A percentile compares a stretch with the other conserved stretches of the same genome.
phyloP scores from a whole-genome alignment of 1,140 invertebrate species.

The Drosophila littoralis region DNA sequence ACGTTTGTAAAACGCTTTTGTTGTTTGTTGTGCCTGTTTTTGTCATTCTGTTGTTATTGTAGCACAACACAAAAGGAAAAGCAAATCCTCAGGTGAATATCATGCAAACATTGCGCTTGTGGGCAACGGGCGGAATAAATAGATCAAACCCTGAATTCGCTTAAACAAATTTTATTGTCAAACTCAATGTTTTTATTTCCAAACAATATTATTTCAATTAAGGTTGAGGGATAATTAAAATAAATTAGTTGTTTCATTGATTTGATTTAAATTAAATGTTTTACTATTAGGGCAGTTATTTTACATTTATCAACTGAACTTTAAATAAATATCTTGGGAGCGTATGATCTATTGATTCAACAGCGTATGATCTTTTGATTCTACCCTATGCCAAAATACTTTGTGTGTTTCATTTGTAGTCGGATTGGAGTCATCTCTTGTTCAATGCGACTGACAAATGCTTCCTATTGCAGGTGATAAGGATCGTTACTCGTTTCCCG shows the following conservation, averaged over 20 bases:
- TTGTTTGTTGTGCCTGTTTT: constrained; percentile 61
- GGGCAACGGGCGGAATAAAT: not conserved
- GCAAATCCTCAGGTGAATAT: constrained; percentile 84
- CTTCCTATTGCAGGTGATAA: constrained; percentile 89
- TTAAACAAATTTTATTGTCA: too few species aligned
- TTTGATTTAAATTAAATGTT: too few species aligned
- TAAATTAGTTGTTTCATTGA: too few species aligned
- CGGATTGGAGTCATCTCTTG: not conserved
- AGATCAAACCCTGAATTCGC: constrained; percentile 8
- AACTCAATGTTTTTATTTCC: not conserved
- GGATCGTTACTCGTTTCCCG: constrained; percentile 92
- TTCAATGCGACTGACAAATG: constrained; percentile 21
- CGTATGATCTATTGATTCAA: too few species aligned
- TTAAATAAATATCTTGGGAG: too few species aligned
- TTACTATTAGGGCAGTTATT: too few species aligned
- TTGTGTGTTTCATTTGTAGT: constrained; percentile 11
- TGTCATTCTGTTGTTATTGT: constrained; percentile 57
- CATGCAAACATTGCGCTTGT: constrained; percentile 26
- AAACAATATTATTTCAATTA: too few species aligned
- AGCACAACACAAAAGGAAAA: constrained; percentile 86
- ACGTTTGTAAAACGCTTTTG: constrained; percentile 58
- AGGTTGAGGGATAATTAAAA: too few species aligned
- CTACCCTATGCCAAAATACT: not conserved
- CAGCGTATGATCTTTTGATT: not conserved
- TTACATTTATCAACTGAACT: too few species aligned